Conservation (phyloP, 2,888 invertebrate genomes). For the Hoplodrina blanda region DNA sequence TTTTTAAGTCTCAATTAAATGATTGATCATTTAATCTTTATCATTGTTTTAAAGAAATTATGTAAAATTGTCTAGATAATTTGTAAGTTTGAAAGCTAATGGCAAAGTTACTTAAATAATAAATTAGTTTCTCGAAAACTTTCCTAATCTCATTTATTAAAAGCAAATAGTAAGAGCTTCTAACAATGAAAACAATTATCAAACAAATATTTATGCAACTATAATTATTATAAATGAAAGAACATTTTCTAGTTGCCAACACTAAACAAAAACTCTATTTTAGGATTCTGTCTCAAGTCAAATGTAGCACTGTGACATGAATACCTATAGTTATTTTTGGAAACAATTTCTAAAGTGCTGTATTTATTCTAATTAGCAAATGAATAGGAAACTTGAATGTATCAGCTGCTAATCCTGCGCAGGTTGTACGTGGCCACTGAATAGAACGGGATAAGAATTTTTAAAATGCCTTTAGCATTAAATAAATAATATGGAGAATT, state of each 20-base stretch:
- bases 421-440: conserved; percentile 27
- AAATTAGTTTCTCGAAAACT: conserved; percentile 13
- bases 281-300: neutral
- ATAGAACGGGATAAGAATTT: conserved; percentile 9
- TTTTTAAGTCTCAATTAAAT: neutral
- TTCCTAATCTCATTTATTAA: conserved; percentile 24
- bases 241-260: neutral
- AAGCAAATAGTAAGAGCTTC: conserved; percentile 6
- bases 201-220: conserved; percentile 2
- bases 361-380: conserved; percentile 23
- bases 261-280: conserved; percentile 3
- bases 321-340: conserved; percentile 26
- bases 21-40: neutral
- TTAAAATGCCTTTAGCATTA: conserved; percentile 17
- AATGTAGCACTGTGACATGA: neutral
- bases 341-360: conserved; percentile 9
- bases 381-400: conserved; percentile 32
- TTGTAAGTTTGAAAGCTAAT: conserved; percentile 17
- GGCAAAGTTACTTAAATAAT: conserved; percentile 3
- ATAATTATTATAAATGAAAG: neutral
- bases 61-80: conserved; percentile 14
- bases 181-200: conserved; percentile 11
- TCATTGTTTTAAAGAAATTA: conserved; percentile 2
- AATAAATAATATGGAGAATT: conserved; percentile 11
- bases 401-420: conserved; percentile 45